A percentile compares a stretch with the other conserved stretches of the same genome.
Evolutionary conservation across 1,140 invertebrate species (phyloP).

Genomic region (Metaphire vulgaris): DNA sequence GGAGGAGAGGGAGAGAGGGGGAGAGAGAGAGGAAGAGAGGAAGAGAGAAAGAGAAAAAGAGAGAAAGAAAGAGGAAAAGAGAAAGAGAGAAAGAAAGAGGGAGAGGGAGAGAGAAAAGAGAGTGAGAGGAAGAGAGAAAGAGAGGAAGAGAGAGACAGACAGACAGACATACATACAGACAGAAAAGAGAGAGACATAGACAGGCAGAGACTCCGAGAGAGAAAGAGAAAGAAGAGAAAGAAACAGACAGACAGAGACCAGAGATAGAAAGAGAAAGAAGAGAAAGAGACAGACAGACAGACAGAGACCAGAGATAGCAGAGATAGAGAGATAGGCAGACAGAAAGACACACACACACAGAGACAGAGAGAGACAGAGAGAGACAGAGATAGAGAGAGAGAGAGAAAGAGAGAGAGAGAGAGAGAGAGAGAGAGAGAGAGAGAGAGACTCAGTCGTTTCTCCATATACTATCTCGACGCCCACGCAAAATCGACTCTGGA

Average conservation of each 20-base stretch:
- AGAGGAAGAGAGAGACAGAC: background rate
- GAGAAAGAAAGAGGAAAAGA: background rate
- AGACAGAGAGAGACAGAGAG: background rate
- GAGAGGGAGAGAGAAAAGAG: background rate
- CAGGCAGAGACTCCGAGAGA: background rate
- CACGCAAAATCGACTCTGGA: too few species aligned
- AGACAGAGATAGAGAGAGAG: too few species aligned
- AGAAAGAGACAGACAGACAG: background rate
- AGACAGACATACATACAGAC: background rate
- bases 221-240: background rate
- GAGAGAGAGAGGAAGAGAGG: background rate
- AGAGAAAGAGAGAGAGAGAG: too few species aligned
- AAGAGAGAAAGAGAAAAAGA: background rate
- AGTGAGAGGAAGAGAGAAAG: background rate
- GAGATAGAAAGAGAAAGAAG: background rate
- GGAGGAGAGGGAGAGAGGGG: background rate
- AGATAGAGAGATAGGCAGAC: background rate
- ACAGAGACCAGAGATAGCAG: background rate
- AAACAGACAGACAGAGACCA: background rate
- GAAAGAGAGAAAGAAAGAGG: background rate
- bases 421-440: too few species aligned
- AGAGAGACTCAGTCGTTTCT: too few species aligned
- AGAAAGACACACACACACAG: background rate
- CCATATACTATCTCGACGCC: too few species aligned
- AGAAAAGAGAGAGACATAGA: background rate